Evolutionary conservation across 2,797 vertebrate species (phyloP).

Genomic region (Cryptoprocta ferox): DNA sequence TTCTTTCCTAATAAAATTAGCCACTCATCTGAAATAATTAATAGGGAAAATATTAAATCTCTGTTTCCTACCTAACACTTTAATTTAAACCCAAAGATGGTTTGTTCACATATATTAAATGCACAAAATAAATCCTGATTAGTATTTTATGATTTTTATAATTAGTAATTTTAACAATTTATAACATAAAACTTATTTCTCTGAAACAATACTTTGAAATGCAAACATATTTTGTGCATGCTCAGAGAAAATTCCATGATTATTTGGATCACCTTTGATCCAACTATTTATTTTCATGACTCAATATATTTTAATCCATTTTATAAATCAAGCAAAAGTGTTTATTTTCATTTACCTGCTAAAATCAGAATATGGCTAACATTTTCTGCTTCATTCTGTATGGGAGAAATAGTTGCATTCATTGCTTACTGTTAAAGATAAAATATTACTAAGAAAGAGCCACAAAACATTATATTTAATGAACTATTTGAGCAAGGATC

Average conservation of each 20-base stretch:
- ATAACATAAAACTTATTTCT: not conserved
- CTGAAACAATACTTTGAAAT: not conserved
- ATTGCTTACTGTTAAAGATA: not conserved
- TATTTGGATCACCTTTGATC: not conserved
- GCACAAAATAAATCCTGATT: not conserved
- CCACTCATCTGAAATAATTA: conserved; percentile 32
- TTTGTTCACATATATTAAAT: not conserved
- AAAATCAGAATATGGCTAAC: not conserved
- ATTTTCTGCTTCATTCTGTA: not conserved
- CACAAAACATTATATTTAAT: not conserved
- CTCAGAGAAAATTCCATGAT: not conserved
- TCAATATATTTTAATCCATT: not conserved
- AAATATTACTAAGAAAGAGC: not conserved
- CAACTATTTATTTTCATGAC: not conserved
- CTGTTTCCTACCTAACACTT: not conserved
- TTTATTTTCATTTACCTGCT: not conserved
- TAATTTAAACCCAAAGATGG: not conserved
- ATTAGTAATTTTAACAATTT: not conserved
- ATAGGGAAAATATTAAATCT: conserved; percentile 32
- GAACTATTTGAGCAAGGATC: not conserved
- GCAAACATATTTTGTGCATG: not conserved
- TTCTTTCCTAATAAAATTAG: conserved; percentile 57
- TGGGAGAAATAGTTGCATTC: not conserved
- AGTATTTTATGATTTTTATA: not conserved
- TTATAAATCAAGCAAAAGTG: not conserved